Evolutionary conservation across 1,140 invertebrate genomes (phyloP), one percentile per base, ranked within the genome.

Genomic region (Rhyzopertha dominica): DNA sequence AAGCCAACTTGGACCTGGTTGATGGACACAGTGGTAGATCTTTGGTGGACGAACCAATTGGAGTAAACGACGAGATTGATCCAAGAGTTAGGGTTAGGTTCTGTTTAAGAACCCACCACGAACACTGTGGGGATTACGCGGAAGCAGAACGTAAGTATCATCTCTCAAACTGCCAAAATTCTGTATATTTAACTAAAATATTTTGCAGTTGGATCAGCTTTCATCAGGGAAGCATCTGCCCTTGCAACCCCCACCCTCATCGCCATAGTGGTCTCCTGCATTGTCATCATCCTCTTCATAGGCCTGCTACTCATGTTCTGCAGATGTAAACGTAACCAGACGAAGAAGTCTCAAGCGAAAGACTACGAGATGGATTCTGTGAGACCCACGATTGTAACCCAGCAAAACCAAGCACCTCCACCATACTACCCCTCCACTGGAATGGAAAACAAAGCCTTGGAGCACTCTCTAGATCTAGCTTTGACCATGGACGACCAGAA

Each of bases 301-400:
- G 81, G 79, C 10, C 68, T 94, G 5, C 64, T 90, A 16, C 73
- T 90, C 39, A 76, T 92, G 50, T 93, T 90, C 74, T 93, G 88
- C 59, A 85, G 87, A 39, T 91, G 88, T 67, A 85, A 86, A 54
- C 77, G 81, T 46, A 84, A 83, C 57, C 84, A 87, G 63, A 82
- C 80, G 32, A 88, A 90, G 64, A 88, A 89, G 61, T 71, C 74
- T 29, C 80, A 78, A 54, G 82, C 85, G 49, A 94, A 92, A 68
- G 87, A 91, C 63, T 90, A 90, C 65, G 88, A 91, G 71, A 87
- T 89, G 84, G 87, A 90, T 62, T 83, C 87, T 1, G 77, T 80
- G 47, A 75, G 84, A 25, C 84, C 87, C 1, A 85, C 85, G 34
- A 82, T 88, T 63, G 84, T 89, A 3, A 77, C 81, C 18, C 80